Evolutionary conservation across 2,888 invertebrate species (phyloP).

Genomic region (Ophion costatus): DNA sequence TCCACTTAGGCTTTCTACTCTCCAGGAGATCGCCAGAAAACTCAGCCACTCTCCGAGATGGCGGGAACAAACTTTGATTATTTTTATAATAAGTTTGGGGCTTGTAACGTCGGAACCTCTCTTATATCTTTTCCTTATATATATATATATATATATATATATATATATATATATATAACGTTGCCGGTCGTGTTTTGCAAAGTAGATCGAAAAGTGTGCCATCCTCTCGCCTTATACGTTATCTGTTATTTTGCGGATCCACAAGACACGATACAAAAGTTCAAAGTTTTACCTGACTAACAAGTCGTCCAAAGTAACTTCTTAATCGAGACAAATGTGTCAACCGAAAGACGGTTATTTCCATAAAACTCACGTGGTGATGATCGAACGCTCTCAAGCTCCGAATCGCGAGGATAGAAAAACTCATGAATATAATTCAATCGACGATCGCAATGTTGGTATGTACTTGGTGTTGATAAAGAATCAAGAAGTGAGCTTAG

Average conservation of each 20-base stretch:
- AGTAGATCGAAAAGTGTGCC: constrained; percentile 61
- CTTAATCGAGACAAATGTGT: constrained; percentile 30
- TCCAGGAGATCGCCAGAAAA: constrained; percentile 57
- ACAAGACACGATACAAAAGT: constrained; percentile 31
- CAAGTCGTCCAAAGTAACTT: constrained; percentile 25
- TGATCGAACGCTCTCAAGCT: no score
- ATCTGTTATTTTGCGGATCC: not conserved
- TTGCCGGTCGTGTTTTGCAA: constrained; percentile 37
- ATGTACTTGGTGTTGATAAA: no score
- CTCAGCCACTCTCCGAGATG: constrained; percentile 62
- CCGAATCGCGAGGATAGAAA: no score
- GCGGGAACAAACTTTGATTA: constrained; percentile 81
- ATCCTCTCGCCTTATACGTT: constrained; percentile 39
- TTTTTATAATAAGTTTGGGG: constrained; percentile 82
- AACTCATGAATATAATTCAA: no score
- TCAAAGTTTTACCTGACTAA: constrained; percentile 10
- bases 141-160: constrained; percentile 13
- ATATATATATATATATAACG: constrained; percentile 26
- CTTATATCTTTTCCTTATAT: constrained; percentile 29
- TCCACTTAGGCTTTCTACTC: constrained; percentile 36
- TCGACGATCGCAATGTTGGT: no score
- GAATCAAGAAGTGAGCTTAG: no score
- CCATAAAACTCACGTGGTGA: not conserved
- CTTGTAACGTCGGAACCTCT: constrained; percentile 52
- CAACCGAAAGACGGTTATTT: constrained; percentile 33